Evolutionary conservation across 2,888 invertebrate species (phyloP).

Genomic region (Sinodicranocentrus sp.): DNA sequence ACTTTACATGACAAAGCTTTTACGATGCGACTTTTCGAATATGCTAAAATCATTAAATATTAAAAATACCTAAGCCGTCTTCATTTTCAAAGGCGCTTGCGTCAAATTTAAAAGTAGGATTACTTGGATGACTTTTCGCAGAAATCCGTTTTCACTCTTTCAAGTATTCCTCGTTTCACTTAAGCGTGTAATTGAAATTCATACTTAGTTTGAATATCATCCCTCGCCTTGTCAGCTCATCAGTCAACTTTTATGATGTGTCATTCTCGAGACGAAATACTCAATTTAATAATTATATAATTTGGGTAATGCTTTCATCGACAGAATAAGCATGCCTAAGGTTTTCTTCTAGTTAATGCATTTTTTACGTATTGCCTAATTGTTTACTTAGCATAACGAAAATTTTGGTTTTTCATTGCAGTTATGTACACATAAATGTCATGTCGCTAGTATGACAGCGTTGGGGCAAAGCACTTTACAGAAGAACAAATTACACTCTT

Average conservation of each 20-base stretch:
- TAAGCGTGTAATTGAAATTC: constrained; percentile 24
- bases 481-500: neutral
- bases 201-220: neutral
- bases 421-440: no score
- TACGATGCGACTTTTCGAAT: constrained; percentile 27
- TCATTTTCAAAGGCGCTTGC: no score
- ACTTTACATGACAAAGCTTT: constrained; percentile 52
- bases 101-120: no score
- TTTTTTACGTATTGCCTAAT: constrained; percentile 34
- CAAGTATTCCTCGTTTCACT: no score
- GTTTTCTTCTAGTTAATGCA: neutral
- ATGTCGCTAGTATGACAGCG: no score
- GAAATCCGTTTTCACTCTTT: no score
- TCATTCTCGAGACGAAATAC: constrained; percentile 9
- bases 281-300: constrained; percentile 9
- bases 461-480: no score
- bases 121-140: no score
- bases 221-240: no score
- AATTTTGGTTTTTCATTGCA: no score
- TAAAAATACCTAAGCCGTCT: no score
- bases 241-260: constrained; percentile 20
- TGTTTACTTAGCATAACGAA: constrained; percentile 42
- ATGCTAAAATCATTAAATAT: constrained; percentile 10
- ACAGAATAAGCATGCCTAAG: neutral
- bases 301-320: neutral